Evolutionary conservation across 2,888 invertebrate species (phyloP), one percentile per base, ranked within the genome.

Genomic region (Plutella xylostella): DNA sequence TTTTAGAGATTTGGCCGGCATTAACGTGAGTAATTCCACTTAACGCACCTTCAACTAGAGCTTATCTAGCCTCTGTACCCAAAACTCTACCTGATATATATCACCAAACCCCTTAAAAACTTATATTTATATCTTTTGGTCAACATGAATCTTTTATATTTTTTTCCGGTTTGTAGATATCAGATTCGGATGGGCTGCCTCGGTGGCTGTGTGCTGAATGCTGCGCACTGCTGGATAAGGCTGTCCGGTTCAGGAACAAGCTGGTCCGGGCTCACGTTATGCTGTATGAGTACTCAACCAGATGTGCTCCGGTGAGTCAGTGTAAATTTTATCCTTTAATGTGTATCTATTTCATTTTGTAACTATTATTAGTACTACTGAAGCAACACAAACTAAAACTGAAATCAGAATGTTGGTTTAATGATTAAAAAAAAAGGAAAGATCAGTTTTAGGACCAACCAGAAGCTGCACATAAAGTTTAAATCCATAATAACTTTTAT

Each of bases 251-350:
- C 48, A 76, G 74, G 38, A 57, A 61, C 3, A 76, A 77, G 44
- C 52, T 80, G 28, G 38, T 74, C 0, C 47, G 56, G 2, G 69
- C 76, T 0, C 72, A 82, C 18, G 54, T 51, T 0, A 47, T 72
- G 40, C 51, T 80, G 1, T 71, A 72, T 1, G 69, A 79, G 11
- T 78, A 82, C n/a, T 53, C 72, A 0, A 63, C 62, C 1, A 57
- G 78, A 48, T 82, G 82, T 58, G 75, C 74, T 1, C 80, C 79
- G 1, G 82, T 82, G 31, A 58, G 71, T 64, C n/a, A n/a, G n/a
- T n/a, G n/a, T n/a, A n/a, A n/a, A n/a, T n/a, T n/a, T n/a, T n/a
- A n/a, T n/a, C n/a, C n/a, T n/a, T n/a, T n/a, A n/a, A n/a, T n/a
- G n/a, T n/a, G n/a, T n/a, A n/a, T n/a, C n/a, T n/a, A n/a, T n/a